A percentile compares a stretch with the other conserved stretches of the same genome.
These are phyloP conservation scores for Cardiocondyla obscurior DNA, from an alignment of 1,140 invertebrate species.

Conservation along the genomic window DNA sequence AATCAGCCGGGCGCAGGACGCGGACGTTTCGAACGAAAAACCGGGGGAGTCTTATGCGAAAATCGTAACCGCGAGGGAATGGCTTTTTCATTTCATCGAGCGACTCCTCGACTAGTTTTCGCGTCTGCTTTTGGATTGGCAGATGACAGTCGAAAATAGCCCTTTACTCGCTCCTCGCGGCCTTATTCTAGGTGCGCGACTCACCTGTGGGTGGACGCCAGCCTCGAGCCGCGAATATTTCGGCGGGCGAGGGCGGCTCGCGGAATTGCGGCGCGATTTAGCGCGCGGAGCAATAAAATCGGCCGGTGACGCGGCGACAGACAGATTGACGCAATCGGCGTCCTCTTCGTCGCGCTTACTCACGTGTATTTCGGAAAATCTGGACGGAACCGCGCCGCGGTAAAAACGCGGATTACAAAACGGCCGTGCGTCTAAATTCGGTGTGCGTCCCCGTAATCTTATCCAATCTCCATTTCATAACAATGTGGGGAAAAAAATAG, in stretches of 20 bases:
- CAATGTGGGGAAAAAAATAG: conserved; percentile 63
- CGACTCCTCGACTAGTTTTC: background rate
- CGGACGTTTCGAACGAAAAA: too few species aligned
- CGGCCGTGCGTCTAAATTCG: conserved; percentile 62
- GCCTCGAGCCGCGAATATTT: conserved; percentile 13
- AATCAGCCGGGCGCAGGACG: too few species aligned
- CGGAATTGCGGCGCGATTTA: conserved; percentile 9
- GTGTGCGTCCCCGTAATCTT: conserved; percentile 56
- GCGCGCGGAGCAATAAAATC: conserved; percentile 49
- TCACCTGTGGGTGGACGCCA: background rate
- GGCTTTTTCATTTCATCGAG: background rate
- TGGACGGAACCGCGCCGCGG: conserved; percentile 43
- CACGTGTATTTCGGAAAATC: conserved; percentile 59
- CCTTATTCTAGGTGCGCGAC: conserved; percentile 2
- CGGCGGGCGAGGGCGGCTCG: background rate
- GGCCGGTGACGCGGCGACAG: conserved; percentile 43
- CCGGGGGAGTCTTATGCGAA: background rate
- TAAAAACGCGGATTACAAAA: conserved; percentile 40
- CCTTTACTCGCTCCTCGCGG: background rate
- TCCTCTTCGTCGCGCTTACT: conserved; percentile 45
- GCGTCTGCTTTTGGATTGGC: background rate
- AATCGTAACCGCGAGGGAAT: background rate
- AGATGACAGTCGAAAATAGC: conserved; percentile 1
- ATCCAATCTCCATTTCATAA: conserved; percentile 67
- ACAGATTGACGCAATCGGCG: conserved; percentile 49